A percentile compares a stretch with the other conserved stretches of the same genome.
Evolutionary conservation across 2,888 invertebrate genomes (phyloP).

Genomic region (Gandaritis pyraliata): DNA sequence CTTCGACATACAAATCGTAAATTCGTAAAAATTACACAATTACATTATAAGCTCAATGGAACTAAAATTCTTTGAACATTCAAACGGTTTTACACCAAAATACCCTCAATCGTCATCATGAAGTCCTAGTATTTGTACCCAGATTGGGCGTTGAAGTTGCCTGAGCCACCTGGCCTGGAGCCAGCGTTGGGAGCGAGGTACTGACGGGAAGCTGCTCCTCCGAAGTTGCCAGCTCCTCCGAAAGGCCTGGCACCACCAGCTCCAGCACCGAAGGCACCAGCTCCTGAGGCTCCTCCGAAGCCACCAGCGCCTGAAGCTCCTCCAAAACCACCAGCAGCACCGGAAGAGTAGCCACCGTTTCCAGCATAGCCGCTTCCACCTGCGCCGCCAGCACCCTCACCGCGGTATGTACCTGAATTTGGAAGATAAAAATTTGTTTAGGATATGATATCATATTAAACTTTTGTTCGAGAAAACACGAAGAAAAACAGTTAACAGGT

Average conservation of each 20-base stretch:
- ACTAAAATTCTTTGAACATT: conserved; percentile 13
- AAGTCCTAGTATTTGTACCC: conserved; percentile 71
- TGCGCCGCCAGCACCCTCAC: conserved; percentile 66
- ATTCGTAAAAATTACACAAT: not conserved
- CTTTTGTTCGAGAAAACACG: too few species aligned
- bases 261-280: conserved; percentile 42
- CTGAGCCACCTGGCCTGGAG: conserved; percentile 67
- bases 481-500: too few species aligned
- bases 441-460: too few species aligned
- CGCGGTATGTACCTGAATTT: conserved; percentile 73
- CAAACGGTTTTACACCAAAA: conserved; percentile 34
- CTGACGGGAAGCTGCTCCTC: conserved; percentile 70
- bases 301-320: conserved; percentile 31
- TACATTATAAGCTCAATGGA: too few species aligned
- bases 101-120: conserved; percentile 47
- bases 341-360: conserved; percentile 15
- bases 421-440: not conserved
- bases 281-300: conserved; percentile 37
- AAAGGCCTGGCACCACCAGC: conserved; percentile 38
- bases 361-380: conserved; percentile 31
- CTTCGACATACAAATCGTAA: not conserved
- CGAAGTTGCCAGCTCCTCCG: conserved; percentile 43
- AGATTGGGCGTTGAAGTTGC: conserved; percentile 76
- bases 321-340: conserved; percentile 40
- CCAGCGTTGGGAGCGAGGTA: conserved; percentile 75